phyloP scores from a whole-genome alignment of 2,113 vertebrate genomes.

The Elanoides forficatus region DNA sequence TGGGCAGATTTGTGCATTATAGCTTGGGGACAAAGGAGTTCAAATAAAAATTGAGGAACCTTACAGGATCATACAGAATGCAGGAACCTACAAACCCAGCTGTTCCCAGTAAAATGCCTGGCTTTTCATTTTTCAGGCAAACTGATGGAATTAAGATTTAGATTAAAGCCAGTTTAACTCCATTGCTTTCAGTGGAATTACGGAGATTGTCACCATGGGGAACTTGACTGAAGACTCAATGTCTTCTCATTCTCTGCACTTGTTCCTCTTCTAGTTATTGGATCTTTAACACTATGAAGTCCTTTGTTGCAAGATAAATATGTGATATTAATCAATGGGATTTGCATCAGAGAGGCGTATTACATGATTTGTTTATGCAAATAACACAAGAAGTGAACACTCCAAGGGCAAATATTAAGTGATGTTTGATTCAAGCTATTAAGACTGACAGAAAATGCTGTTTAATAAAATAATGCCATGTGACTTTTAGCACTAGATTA shows the following conservation, averaged over 20 bases:
- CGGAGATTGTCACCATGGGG: background rate
- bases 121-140: background rate
- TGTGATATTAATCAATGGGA: constrained; percentile 34
- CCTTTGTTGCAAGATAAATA: constrained; percentile 12
- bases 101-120: background rate
- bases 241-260: background rate
- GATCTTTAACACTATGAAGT: constrained; percentile 24
- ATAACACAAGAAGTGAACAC: constrained; percentile 10
- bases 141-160: background rate
- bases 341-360: constrained; percentile 19
- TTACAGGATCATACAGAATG: background rate
- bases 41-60: background rate
- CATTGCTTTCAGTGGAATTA: background rate
- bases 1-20: background rate
- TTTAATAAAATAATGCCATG: constrained; percentile 27
- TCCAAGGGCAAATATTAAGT: constrained; percentile 45
- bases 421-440: constrained; percentile 43
- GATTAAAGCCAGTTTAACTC: background rate
- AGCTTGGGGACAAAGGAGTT: background rate
- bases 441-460: background rate
- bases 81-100: background rate
- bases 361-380: constrained; percentile 55
- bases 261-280: background rate
- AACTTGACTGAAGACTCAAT: background rate
- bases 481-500: constrained; percentile 6